Evolutionary conservation across 1,140 invertebrate species (phyloP).

Genomic region (Drosophila arawakana): DNA sequence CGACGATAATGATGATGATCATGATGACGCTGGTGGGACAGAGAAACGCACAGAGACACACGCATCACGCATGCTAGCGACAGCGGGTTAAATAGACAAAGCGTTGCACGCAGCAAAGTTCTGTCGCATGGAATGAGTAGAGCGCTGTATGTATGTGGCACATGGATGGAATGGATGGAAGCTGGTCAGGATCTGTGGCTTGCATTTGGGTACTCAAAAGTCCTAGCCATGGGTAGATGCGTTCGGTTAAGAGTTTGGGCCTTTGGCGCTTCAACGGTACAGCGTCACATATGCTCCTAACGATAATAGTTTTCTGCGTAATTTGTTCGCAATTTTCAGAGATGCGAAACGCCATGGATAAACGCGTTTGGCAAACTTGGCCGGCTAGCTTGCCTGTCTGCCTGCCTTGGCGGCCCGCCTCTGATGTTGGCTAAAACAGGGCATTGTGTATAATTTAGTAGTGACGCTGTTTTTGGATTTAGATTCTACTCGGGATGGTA

Average conservation of each 20-base stretch:
- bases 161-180: background rate
- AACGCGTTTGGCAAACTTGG: conserved; percentile 58
- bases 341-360: conserved; percentile 53
- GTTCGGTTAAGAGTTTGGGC: conserved; percentile 34
- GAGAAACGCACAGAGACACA: conserved; percentile 59
- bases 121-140: background rate
- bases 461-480: conserved; percentile 37
- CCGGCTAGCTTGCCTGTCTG: conserved; percentile 5
- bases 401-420: background rate
- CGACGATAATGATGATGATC: too few relatives aligned
- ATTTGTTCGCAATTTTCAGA: conserved; percentile 80
- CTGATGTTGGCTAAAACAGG: background rate
- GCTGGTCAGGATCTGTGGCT: conserved; percentile 48
- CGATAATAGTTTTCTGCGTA: conserved; percentile 84
- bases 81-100: conserved; percentile 67
- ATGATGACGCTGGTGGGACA: conserved; percentile 42
- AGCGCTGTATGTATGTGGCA: background rate
- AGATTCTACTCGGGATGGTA: background rate
- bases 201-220: conserved; percentile 74
- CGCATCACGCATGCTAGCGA: conserved; percentile 37
- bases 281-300: conserved; percentile 81
- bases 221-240: conserved; percentile 52
- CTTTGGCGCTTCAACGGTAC: conserved; percentile 62
- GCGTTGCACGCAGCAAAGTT: conserved; percentile 41
- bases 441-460: conserved; percentile 78